Evolutionary conservation across 2,113 vertebrate genomes (phyloP), one percentile per base, ranked within the genome.

Genomic region (Mesembrinibis cayennensis): DNA sequence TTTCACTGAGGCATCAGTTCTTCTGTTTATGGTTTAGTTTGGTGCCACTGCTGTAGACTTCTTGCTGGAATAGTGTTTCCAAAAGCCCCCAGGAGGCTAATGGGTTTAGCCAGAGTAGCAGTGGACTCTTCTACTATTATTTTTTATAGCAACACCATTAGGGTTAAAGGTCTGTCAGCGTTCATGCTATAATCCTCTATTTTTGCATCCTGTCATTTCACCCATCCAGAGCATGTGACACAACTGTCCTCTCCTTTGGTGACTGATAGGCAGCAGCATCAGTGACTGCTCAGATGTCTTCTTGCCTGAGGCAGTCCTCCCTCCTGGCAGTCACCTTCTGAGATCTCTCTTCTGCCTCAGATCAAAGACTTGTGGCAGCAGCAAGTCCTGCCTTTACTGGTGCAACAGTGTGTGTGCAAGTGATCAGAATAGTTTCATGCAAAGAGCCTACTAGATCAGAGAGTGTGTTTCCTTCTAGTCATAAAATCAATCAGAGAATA

Each of bases 321-420:
- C 87, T 97, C 78, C 61, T 61, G 63, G 85, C 79, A 93, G 53
- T 66, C 82, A 82, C 94, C 91, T 89, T 94, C 91, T 81, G 94
- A 93, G 93, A 49, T 83, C 82, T 89, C 67, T 82, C 42, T 85
- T 62, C 79, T 95, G 67, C 90, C 71, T 90, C 67, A 50, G n/a
- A 93, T 95, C 79, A 94, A 92, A 93, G 90, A 29, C 45, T 40
- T 66, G 84, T 56, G 61, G 61, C 87, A 59, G 73, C 79, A 88
- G 83, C 90, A 49, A 53, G 32, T 73, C 86, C 63, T 83, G 76
- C 92, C 53, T 92, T 92, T 83, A 53, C 82, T 90, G 87, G 67
- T 82, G 92, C 82, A 85, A 10, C 0, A 13, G 56, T 73, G 38
- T 73, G 55, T 80, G 87, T 83, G 90, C 79, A 72, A 82, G 74